These are phyloP conservation scores for Amiota communis DNA, from an alignment of 2,888 invertebrate species.

Conservation along the genomic window DNA sequence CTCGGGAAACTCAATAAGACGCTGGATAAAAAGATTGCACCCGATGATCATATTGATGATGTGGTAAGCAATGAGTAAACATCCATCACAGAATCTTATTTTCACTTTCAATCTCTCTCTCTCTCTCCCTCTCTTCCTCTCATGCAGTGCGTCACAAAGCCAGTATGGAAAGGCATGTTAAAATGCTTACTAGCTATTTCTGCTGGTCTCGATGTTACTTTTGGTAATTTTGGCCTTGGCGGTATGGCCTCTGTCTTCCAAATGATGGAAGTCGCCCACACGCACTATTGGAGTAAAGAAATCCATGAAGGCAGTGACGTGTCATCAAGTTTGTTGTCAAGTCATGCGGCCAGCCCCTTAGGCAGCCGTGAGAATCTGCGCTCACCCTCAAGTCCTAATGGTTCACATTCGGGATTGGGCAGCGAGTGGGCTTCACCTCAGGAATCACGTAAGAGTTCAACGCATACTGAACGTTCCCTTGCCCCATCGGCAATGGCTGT, in stretches of 20 bases:
- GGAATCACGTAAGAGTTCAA: constrained; percentile 75
- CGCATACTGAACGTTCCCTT: constrained; percentile 63
- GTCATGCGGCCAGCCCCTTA: constrained; percentile 75
- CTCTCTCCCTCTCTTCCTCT: background rate
- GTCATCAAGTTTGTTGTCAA: constrained; percentile 71
- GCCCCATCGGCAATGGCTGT: constrained; percentile 31
- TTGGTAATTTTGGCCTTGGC: constrained; percentile 92
- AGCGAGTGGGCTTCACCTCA: constrained; percentile 78
- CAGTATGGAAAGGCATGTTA: constrained; percentile 97
- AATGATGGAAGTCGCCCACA: constrained; percentile 97
- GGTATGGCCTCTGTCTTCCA: constrained; percentile 99
- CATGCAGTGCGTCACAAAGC: constrained; percentile 84
- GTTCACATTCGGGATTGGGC: constrained; percentile 72
- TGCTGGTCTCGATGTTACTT: constrained; percentile 92
- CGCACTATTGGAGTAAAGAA: constrained; percentile 97
- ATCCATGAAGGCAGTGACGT: constrained; percentile 77
- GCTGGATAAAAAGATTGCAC: constrained; percentile 91
- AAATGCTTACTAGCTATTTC: constrained; percentile 92
- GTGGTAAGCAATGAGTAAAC: constrained; percentile 80
- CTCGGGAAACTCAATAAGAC: constrained; percentile 95
- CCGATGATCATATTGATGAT: constrained; percentile 97
- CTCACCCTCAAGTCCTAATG: constrained; percentile 76
- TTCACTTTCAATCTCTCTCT: background rate
- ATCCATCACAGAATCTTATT: background rate
- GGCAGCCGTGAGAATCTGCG: constrained; percentile 81